These are phyloP conservation scores for Macquaria ambigua DNA, from an alignment of 2,113 vertebrate species.

Conservation along the genomic window DNA sequence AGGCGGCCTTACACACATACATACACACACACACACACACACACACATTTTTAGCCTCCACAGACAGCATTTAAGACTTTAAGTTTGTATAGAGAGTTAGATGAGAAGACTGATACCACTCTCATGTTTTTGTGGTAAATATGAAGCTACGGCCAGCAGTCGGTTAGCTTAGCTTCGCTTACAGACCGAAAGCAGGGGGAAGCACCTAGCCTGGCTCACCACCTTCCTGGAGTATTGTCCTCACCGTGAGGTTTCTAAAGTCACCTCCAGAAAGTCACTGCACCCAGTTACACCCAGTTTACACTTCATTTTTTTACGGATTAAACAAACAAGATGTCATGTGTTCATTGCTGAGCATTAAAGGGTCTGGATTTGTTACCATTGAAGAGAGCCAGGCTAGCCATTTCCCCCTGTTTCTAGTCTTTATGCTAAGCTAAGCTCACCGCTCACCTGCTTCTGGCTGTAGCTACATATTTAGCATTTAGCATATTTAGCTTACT, in stretches of 20 bases:
- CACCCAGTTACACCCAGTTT: no score
- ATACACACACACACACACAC: background rate
- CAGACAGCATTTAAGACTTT: background rate
- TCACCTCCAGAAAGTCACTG: background rate
- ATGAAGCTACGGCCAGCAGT: background rate
- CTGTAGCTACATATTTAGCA: background rate
- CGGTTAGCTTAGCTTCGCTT: background rate
- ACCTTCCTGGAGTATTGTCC: background rate
- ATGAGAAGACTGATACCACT: background rate
- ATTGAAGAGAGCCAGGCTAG: background rate
- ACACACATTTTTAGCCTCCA: background rate
- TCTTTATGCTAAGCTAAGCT: background rate
- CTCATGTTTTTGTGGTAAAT: background rate
- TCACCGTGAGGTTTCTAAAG: background rate
- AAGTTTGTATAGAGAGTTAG: background rate
- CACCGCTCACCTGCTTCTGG: background rate
- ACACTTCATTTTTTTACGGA: no score
- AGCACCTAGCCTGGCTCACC: background rate
- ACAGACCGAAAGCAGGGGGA: background rate
- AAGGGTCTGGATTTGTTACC: background rate
- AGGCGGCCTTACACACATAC: background rate
- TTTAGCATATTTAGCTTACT: background rate
- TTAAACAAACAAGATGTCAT: background rate
- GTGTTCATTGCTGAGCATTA: background rate
- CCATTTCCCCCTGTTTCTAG: background rate